Conservation (phyloP, 2,888 invertebrate genomes). For the Drosophila putrida region DNA sequence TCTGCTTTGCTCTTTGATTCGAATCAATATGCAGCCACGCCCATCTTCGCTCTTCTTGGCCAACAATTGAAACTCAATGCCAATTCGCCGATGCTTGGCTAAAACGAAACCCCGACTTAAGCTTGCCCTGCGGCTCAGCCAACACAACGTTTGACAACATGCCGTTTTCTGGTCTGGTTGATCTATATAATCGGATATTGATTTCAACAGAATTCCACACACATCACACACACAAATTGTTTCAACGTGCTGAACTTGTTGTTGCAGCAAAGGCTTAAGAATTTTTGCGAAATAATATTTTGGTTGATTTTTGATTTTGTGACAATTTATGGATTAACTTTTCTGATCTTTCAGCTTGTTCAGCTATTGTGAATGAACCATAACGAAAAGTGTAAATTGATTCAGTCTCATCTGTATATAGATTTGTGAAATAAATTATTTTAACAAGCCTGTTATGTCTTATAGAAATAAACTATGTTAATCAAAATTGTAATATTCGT, state of each 20-base stretch:
- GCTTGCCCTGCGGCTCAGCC: conserved; percentile 69
- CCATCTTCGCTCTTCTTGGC: conserved; percentile 45
- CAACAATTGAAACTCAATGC: conserved; percentile 21
- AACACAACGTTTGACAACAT: conserved; percentile 76
- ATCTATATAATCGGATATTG: conserved; percentile 81
- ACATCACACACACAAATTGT: conserved; percentile 2
- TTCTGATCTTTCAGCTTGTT: conserved; percentile 56
- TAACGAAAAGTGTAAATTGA: background rate
- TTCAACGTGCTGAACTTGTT: conserved; percentile 2
- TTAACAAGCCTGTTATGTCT: too few species aligned
- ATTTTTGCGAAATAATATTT: conserved; percentile 77
- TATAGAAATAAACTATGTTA: too few species aligned
- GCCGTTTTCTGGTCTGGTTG: conserved; percentile 70
- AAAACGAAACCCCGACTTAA: conserved; percentile 37
- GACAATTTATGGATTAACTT: conserved; percentile 80
- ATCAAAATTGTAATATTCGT: too few species aligned
- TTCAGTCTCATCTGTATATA: background rate
- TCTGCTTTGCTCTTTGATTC: conserved; percentile 76
- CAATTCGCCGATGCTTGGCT: conserved; percentile 20
- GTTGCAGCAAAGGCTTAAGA: conserved; percentile 51
- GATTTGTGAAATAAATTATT: too few species aligned
- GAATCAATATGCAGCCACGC: conserved; percentile 79
- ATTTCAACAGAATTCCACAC: conserved; percentile 68
- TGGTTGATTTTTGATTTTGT: conserved; percentile 77
- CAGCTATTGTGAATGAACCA: conserved; percentile 54